Evolutionary conservation across 2,888 invertebrate species (phyloP).

Genomic region (Caenorhabditis sp.): DNA sequence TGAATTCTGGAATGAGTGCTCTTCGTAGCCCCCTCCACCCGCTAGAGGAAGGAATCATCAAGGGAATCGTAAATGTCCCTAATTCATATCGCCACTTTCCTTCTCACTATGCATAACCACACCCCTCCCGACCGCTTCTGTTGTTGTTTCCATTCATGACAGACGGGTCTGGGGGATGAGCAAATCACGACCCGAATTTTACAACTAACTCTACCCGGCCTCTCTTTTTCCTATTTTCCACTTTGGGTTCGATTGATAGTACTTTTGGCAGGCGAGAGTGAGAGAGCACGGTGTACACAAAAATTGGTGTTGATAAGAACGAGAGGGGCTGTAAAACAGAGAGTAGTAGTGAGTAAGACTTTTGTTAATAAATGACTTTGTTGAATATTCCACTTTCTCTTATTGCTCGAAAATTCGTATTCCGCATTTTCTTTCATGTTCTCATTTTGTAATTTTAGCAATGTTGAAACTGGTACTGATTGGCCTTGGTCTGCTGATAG

Average conservation of each 20-base stretch:
- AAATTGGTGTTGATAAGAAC: conserved; percentile 15
- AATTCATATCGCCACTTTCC: conserved; percentile 64
- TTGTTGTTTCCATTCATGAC: conserved; percentile 51
- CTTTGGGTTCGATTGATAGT: conserved; percentile 28
- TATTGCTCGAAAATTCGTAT: not conserved
- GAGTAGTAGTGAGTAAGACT: conserved; percentile 1
- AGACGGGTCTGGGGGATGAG: conserved; percentile 36
- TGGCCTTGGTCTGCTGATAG: conserved; percentile 39
- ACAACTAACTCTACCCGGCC: conserved; percentile 21
- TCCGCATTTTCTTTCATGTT: not conserved
- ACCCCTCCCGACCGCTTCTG: conserved; percentile 47
- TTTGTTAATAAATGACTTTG: conserved; percentile 15
- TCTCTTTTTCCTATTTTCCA: not conserved
- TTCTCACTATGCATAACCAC: conserved; percentile 42
- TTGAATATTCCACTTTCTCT: not conserved
- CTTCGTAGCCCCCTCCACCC: not conserved
- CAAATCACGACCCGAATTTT: conserved; percentile 56
- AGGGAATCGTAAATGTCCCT: conserved; percentile 65
- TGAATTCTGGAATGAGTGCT: conserved; percentile 25
- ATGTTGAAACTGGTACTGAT: conserved; percentile 42
- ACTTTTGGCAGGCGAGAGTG: conserved; percentile 1
- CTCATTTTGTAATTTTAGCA: conserved; percentile 19
- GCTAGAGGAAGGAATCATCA: conserved; percentile 45
- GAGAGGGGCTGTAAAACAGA: conserved; percentile 31
- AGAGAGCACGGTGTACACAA: conserved; percentile 28